phyloP scores from a whole-genome alignment of 2,113 vertebrate species.

The Callospermophilus lateralis region DNA sequence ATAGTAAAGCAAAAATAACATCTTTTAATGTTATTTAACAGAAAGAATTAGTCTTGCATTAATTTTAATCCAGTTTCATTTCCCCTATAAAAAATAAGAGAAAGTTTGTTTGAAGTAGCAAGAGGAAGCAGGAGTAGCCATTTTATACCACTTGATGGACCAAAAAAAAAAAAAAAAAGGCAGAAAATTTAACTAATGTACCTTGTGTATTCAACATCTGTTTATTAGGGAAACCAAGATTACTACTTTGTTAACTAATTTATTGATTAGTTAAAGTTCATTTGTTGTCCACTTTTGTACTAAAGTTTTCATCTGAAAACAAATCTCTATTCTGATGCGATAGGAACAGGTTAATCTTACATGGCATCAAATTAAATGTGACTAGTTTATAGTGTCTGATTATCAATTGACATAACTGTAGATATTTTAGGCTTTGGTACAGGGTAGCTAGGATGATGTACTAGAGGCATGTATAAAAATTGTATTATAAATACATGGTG shows the following conservation, averaged over 20 bases:
- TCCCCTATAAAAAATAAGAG: neutral
- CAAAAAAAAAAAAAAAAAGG: too few relatives aligned
- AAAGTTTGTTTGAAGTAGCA: neutral
- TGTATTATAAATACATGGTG: neutral
- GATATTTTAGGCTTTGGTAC: neutral
- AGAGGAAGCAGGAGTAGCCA: neutral
- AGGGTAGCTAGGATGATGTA: neutral
- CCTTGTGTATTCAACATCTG: neutral
- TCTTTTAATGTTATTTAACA: neutral
- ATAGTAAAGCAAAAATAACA: neutral
- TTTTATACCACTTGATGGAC: neutral
- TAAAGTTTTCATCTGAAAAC: neutral
- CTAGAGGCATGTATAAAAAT: neutral
- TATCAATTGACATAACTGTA: neutral
- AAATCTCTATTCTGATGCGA: neutral
- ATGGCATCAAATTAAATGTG: neutral
- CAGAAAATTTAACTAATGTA: neutral
- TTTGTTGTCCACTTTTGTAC: neutral
- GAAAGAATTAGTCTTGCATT: neutral
- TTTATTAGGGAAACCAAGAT: neutral
- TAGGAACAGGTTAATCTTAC: neutral
- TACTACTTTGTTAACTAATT: neutral
- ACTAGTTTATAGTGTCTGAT: neutral
- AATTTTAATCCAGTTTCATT: constrained; percentile 4
- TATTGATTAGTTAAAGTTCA: neutral